phyloP scores from a whole-genome alignment of 2,888 invertebrate genomes.

The Dynastes hyllus region DNA sequence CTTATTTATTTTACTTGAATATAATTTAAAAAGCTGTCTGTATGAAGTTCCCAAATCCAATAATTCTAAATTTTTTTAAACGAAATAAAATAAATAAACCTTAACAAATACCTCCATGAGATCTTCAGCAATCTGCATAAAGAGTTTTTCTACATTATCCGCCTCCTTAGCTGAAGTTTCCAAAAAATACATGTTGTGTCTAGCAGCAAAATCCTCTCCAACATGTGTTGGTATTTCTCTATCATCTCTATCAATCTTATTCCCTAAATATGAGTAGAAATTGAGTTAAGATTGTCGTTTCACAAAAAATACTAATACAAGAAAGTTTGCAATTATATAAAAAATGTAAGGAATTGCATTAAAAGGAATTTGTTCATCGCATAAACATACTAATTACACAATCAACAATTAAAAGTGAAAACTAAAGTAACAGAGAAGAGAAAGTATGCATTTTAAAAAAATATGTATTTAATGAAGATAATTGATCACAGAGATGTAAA shows the following conservation, averaged over 20 bases:
- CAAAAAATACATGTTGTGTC: constrained; percentile 97
- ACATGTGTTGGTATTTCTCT: constrained; percentile 96
- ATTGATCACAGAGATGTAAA: not conserved
- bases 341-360: not conserved
- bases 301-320: not conserved
- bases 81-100: constrained; percentile 28
- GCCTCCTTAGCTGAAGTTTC: constrained; percentile 99
- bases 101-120: constrained; percentile 81
- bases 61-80: too few relatives aligned
- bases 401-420: constrained; percentile 22
- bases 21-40: too few relatives aligned
- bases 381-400: constrained; percentile 1
- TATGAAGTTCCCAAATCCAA: too few relatives aligned
- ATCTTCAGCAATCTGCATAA: constrained; percentile 97
- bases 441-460: constrained; percentile 1
- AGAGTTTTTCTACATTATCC: constrained; percentile 96
- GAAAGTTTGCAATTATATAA: constrained; percentile 9
- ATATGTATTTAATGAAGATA: constrained; percentile 1
- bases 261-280: constrained; percentile 76
- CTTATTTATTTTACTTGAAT: too few relatives aligned
- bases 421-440: constrained; percentile 14
- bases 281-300: too few relatives aligned
- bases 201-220: constrained; percentile 95
- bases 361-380: not conserved
- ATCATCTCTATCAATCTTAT: constrained; percentile 97